phyloP scores from a whole-genome alignment of 1,140 invertebrate species.

The Atta colombica region DNA sequence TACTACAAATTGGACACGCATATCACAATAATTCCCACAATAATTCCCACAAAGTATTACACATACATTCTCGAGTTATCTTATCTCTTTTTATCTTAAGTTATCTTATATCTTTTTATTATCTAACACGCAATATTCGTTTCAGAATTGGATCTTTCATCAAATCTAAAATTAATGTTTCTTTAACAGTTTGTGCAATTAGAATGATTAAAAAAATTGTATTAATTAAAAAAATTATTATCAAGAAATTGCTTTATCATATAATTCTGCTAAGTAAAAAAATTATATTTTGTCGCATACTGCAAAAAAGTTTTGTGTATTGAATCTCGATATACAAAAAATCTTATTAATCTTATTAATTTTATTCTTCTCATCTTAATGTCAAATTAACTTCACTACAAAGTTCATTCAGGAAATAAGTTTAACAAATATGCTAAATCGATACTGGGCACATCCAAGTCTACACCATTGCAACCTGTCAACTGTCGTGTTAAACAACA shows the following conservation, averaged over 20 bases:
- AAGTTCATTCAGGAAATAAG: conserved; percentile 17
- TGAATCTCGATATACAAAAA: background rate
- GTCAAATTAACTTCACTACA: background rate
- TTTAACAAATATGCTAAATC: conserved; percentile 49
- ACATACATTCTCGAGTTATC: background rate
- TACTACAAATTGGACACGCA: background rate
- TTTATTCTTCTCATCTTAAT: background rate
- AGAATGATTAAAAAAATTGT: background rate
- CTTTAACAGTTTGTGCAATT: background rate
- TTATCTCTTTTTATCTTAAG: too few species aligned
- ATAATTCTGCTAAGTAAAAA: background rate
- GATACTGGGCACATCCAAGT: conserved; percentile 12
- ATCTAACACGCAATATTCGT: background rate
- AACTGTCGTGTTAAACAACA: conserved; percentile 55
- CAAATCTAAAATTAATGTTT: background rate
- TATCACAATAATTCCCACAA: background rate
- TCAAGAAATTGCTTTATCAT: background rate
- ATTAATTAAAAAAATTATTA: background rate
- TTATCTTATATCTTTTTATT: too few species aligned
- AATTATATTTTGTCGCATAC: background rate
- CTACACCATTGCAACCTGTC: conserved; percentile 23
- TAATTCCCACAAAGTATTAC: conserved; percentile 13
- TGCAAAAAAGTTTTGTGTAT: background rate
- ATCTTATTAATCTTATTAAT: conserved; percentile 8
- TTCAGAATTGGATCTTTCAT: background rate